Conservation (phyloP, 2,797 vertebrate species). For the Ctenochaetus hawaiiensis region DNA sequence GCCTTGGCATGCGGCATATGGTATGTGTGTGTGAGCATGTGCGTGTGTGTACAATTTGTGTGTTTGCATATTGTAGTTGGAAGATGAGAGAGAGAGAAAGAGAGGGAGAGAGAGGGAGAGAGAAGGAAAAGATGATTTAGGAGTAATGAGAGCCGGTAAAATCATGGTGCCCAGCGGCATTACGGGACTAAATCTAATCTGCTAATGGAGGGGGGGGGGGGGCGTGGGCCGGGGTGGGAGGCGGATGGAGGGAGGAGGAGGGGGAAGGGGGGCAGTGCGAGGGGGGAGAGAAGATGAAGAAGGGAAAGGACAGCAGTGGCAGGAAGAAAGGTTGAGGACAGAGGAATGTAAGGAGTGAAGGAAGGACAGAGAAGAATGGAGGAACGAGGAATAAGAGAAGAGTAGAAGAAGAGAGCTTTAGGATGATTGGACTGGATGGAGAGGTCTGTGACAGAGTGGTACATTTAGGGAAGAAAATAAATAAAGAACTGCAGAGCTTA, state of each 20-base stretch:
- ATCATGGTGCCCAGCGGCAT: constrained; percentile 81
- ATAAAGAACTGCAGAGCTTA: not conserved
- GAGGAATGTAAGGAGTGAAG: constrained; percentile 30
- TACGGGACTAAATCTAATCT: constrained; percentile 85
- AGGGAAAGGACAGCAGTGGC: constrained; percentile 42
- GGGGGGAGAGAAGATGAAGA: constrained; percentile 35
- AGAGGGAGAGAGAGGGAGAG: constrained; percentile 33
- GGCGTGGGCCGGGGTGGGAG: constrained; percentile 34
- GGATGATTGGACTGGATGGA: not conserved
- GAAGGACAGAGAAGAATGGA: constrained; percentile 5
- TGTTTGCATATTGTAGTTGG: constrained; percentile 60
- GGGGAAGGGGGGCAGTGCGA: too few relatives aligned
- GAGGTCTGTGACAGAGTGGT: not conserved
- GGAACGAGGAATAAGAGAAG: not conserved
- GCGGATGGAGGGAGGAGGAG: constrained; percentile 29
- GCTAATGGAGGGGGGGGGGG: constrained; percentile 77
- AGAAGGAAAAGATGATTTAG: constrained; percentile 79
- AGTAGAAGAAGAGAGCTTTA: not conserved
- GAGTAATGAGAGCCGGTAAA: constrained; percentile 84
- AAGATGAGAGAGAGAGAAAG: constrained; percentile 33
- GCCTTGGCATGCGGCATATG: constrained; percentile 60
- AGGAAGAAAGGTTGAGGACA: constrained; percentile 54
- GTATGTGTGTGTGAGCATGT: constrained; percentile 33
- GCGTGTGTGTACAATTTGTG: constrained; percentile 38
- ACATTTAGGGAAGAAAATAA: not conserved